Conservation (phyloP, 2,113 vertebrate species). For the Chaetodon trifascialis region DNA sequence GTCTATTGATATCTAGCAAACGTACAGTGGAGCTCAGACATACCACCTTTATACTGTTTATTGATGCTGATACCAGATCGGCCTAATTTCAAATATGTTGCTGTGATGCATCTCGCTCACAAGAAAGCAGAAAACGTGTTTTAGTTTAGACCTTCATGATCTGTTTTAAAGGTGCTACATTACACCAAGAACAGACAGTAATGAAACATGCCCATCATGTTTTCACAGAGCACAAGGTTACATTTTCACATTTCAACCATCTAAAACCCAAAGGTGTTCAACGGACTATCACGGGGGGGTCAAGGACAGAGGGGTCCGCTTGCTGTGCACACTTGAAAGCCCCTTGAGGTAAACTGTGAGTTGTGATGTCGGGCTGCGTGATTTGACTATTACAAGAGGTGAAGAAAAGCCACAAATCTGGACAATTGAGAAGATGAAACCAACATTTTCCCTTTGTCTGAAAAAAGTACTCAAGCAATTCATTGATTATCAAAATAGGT, state of each 20-base stretch:
- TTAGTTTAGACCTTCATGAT: too few species aligned
- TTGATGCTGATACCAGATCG: conserved; percentile 18
- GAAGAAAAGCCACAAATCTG: not conserved
- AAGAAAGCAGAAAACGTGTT: not conserved
- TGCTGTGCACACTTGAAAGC: too few species aligned
- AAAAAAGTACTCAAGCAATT: not conserved
- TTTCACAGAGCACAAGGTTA: not conserved
- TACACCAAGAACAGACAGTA: conserved; percentile 16
- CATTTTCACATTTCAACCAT: not conserved
- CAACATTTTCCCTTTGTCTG: too few species aligned
- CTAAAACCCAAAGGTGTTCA: too few species aligned
- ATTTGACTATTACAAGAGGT: not conserved
- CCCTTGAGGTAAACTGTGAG: too few species aligned
- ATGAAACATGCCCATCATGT: not conserved
- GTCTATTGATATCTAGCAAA: conserved; percentile 17
- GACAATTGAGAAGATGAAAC: not conserved
- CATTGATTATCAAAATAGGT: not conserved
- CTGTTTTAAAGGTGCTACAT: not conserved
- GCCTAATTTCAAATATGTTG: not conserved
- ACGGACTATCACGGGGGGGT: too few species aligned
- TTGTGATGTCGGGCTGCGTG: too few species aligned
- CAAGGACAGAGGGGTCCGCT: too few species aligned
- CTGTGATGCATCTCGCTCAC: not conserved
- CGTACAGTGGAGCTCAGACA: not conserved
- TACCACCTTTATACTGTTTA: conserved; percentile 11